Conservation (phyloP, 2,888 invertebrate genomes). For the Meta bourneti region DNA sequence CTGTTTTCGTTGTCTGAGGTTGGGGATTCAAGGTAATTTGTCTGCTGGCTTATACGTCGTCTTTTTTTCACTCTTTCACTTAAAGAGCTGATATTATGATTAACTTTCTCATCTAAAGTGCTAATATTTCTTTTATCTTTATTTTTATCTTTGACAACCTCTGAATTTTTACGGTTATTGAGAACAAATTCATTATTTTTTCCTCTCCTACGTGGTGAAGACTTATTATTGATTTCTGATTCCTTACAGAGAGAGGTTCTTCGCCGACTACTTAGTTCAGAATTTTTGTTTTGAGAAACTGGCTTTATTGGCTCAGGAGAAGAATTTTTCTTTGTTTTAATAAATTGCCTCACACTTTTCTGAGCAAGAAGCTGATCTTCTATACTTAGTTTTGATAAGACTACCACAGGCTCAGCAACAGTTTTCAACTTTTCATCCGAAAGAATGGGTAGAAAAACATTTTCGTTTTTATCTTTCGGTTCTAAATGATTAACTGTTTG, state of each 20-base stretch:
- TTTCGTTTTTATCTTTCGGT: constrained; percentile 46
- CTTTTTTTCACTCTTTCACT: constrained; percentile 78
- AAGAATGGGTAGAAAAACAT: neutral
- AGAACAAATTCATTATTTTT: constrained; percentile 20
- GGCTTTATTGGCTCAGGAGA: constrained; percentile 47
- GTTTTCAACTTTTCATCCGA: neutral
- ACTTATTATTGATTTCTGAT: neutral
- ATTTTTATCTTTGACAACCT: neutral
- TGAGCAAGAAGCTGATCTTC: constrained; percentile 85
- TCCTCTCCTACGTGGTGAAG: neutral
- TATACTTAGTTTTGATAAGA: constrained; percentile 84
- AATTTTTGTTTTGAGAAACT: constrained; percentile 18
- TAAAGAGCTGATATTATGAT: constrained; percentile 15
- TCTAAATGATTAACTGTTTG: constrained; percentile 43
- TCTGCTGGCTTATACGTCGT: constrained; percentile 43
- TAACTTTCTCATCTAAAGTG: neutral
- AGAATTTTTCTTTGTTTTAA: constrained; percentile 81
- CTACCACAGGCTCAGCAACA: constrained; percentile 82
- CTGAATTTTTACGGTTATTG: constrained; percentile 60
- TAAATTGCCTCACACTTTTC: constrained; percentile 85
- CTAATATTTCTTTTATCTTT: neutral
- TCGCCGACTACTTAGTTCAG: constrained; percentile 36
- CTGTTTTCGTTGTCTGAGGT: constrained; percentile 74
- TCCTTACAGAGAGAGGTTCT: constrained; percentile 3
- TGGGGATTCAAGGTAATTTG: constrained; percentile 77